Evolutionary conservation across 2,888 invertebrate species (phyloP).

Genomic region (Tetropium fuscum): DNA sequence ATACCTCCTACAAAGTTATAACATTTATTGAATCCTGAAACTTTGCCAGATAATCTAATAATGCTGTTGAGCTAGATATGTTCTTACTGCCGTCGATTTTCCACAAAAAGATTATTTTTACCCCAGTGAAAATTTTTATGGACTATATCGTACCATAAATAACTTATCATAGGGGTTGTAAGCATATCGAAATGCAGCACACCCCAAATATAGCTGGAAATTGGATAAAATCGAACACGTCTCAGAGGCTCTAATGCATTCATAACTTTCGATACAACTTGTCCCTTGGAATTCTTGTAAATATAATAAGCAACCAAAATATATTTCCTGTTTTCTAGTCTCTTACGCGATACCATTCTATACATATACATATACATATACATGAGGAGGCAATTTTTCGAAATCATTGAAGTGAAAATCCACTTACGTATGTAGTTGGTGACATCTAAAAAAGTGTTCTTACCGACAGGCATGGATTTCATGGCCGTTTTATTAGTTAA

Average conservation of each 20-base stretch:
- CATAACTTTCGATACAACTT: slow-evolving; percentile 58
- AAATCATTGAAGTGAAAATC: neutral
- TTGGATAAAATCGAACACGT: slow-evolving; percentile 55
- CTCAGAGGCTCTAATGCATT: slow-evolving; percentile 56
- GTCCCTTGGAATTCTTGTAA: slow-evolving; percentile 49
- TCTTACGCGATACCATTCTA: slow-evolving; percentile 25
- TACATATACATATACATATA: slow-evolving; percentile 34
- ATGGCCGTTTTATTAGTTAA: no score
- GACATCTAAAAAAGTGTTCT: no score
- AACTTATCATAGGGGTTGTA: slow-evolving; percentile 32
- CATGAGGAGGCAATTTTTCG: slow-evolving; percentile 13
- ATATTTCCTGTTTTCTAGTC: slow-evolving; percentile 18
- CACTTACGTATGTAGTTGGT: no score
- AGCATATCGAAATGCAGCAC: slow-evolving; percentile 50
- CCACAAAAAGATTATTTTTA: no score
- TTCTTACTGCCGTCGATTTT: no score
- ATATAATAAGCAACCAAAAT: slow-evolving; percentile 35
- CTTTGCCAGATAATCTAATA: no score
- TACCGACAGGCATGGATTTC: no score
- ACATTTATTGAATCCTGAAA: no score
- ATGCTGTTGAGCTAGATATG: no score
- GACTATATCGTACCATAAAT: slow-evolving; percentile 18
- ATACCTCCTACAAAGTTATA: no score
- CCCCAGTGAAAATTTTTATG: no score
- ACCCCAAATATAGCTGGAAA: no score